Percentiles rank a stretch among this genome's conserved stretches.
phyloP scores from a whole-genome alignment of 2,797 vertebrate species.

The Margarornis squamiger region DNA sequence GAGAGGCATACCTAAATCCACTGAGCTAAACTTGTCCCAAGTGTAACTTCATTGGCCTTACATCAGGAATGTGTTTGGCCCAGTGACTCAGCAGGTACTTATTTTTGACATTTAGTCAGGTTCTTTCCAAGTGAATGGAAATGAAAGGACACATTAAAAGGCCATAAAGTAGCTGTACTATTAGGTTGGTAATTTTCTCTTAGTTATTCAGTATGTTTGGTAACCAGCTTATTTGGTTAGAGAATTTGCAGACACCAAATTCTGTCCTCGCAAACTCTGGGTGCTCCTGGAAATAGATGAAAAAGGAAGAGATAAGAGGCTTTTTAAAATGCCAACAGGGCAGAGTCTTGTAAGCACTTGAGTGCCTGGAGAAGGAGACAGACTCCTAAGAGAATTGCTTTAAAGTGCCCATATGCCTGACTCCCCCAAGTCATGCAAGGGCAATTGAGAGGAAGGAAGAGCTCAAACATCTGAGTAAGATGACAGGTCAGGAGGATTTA shows the following conservation, averaged over 20 bases:
- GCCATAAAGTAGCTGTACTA: not conserved
- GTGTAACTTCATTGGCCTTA: not conserved
- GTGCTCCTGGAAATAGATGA: not conserved
- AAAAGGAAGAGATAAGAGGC: not conserved
- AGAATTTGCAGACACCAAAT: not conserved
- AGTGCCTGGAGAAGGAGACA: not conserved
- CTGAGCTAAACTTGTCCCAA: not conserved
- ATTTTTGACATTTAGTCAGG: not conserved
- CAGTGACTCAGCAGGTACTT: not conserved
- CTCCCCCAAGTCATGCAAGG: not conserved
- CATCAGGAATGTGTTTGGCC: conserved; percentile 13
- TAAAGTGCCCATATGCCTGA: not conserved
- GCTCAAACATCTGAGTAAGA: not conserved
- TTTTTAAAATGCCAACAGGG: not conserved
- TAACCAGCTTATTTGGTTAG: not conserved
- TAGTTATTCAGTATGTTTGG: not conserved
- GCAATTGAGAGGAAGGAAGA: not conserved
- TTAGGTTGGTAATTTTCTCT: not conserved
- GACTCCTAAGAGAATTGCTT: not conserved
- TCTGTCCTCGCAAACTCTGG: not conserved
- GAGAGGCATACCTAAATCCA: not conserved
- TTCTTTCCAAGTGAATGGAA: conserved; percentile 11
- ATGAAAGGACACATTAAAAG: not conserved
- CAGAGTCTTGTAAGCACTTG: not conserved
- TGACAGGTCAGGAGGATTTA: not conserved